A percentile compares a stretch with the other conserved stretches of the same genome.
phyloP scores from a whole-genome alignment of 2,113 vertebrate species.

The Anser brachyrhynchus region DNA sequence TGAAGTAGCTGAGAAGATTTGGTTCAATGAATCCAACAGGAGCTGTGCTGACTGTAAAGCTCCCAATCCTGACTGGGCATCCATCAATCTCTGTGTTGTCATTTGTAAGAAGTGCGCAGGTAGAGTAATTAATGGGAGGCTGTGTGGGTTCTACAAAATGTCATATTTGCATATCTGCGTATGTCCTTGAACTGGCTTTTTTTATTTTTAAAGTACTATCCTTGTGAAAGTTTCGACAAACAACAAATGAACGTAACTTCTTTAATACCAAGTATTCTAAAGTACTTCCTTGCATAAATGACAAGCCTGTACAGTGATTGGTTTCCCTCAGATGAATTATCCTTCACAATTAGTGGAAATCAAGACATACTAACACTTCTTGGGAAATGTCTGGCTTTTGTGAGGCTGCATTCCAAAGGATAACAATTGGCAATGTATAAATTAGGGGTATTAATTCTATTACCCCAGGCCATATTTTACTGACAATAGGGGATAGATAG shows the following conservation, averaged over 20 bases:
- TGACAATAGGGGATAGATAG: neutral
- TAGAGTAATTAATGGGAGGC: conserved; percentile 73
- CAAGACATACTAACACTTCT: neutral
- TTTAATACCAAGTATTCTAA: neutral
- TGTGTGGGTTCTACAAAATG: neutral
- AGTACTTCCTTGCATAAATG: neutral
- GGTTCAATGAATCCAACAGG: conserved; percentile 95
- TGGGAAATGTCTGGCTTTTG: neutral
- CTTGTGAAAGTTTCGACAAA: conserved; percentile 5
- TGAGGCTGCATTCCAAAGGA: neutral
- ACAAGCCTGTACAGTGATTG: neutral
- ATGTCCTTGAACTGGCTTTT: neutral
- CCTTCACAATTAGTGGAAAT: neutral
- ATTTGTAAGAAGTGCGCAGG: conserved; percentile 98
- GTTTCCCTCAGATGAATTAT: neutral
- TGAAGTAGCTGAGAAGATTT: conserved; percentile 99
- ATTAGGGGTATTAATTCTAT: neutral
- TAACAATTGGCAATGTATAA: neutral
- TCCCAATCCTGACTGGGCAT: conserved; percentile 92
- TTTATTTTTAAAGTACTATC: neutral
- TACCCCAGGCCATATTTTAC: neutral
- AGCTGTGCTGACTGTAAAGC: conserved; percentile 92
- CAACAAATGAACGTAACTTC: neutral
- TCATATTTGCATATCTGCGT: conserved; percentile 16
- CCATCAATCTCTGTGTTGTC: conserved; percentile 96